Evolutionary conservation across 2,888 invertebrate genomes (phyloP).

Genomic region (Cecidostiba fungosa): DNA sequence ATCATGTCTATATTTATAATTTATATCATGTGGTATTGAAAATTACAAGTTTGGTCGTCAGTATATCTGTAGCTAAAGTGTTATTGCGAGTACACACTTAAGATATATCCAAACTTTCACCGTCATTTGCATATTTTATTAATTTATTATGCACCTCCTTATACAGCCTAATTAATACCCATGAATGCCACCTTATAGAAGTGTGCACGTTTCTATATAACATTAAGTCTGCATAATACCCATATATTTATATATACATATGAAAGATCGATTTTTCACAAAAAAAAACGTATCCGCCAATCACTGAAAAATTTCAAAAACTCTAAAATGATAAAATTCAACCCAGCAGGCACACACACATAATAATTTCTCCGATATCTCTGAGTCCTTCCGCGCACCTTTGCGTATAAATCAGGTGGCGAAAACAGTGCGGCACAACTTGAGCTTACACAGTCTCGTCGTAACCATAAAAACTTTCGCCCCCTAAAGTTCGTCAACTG

Average conservation of each 20-base stretch:
- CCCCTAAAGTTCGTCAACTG: constrained; percentile 52
- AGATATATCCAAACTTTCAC: not conserved
- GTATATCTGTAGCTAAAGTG: too few relatives aligned
- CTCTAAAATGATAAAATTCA: not conserved
- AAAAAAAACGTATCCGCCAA: not conserved
- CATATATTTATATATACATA: too few relatives aligned
- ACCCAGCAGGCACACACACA: not conserved
- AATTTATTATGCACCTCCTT: not conserved
- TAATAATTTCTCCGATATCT: not conserved
- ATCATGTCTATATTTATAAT: not conserved
- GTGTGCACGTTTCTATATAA: too few relatives aligned
- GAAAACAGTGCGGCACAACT: constrained; percentile 36
- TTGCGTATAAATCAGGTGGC: not conserved
- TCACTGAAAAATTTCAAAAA: not conserved
- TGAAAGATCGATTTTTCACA: too few relatives aligned
- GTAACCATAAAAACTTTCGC: constrained; percentile 46
- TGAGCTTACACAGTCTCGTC: constrained; percentile 56
- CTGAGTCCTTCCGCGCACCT: not conserved
- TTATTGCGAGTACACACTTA: too few relatives aligned
- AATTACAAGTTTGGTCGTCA: not conserved
- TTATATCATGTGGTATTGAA: not conserved
- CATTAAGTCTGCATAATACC: too few relatives aligned
- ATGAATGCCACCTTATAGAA: not conserved
- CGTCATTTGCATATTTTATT: not conserved
- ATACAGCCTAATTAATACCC: too few relatives aligned